A percentile compares a stretch with the other conserved stretches of the same genome.
These are phyloP conservation scores for Pseudomugil tenellus DNA, from an alignment of 2,797 vertebrate genomes.

Conservation along the genomic window DNA sequence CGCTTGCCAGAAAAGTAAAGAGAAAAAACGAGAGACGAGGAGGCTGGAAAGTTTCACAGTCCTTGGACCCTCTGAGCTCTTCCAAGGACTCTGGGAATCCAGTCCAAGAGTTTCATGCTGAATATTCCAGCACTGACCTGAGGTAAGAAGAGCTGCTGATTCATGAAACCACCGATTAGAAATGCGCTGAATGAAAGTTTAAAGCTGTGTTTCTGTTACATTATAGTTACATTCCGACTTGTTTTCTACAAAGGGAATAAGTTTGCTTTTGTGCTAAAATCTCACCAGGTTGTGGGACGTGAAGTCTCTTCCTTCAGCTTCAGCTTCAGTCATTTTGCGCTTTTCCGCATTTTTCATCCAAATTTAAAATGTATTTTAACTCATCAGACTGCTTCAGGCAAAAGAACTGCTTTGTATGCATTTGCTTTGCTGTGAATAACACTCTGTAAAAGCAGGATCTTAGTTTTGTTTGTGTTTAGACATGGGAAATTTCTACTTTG, in stretches of 20 bases:
- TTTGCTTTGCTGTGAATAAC: slow-evolving; percentile 9
- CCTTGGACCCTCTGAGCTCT: slow-evolving; percentile 66
- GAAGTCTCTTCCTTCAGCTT: neutral
- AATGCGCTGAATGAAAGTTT: no score
- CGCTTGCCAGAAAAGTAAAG: slow-evolving; percentile 50
- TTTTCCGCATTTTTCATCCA: neutral
- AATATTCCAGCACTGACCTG: slow-evolving; percentile 59
- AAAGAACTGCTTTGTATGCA: neutral
- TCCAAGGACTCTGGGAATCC: slow-evolving; percentile 71
- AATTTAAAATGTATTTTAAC: neutral
- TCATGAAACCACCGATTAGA: no score
- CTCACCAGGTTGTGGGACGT: neutral
- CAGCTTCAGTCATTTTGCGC: neutral
- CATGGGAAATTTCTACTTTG: neutral
- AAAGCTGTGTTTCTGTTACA: no score
- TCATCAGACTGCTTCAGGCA: neutral
- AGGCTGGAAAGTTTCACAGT: slow-evolving; percentile 79
- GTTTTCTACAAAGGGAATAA: neutral
- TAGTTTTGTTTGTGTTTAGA: neutral
- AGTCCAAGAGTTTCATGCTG: slow-evolving; percentile 77
- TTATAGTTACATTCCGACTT: neutral
- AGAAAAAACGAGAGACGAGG: slow-evolving; percentile 31
- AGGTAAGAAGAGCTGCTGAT: slow-evolving; percentile 56
- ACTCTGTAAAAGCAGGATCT: neutral
- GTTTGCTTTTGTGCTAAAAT: neutral